These are phyloP conservation scores for Stenurella melanura DNA, from an alignment of 2,888 invertebrate species.

Conservation along the genomic window DNA sequence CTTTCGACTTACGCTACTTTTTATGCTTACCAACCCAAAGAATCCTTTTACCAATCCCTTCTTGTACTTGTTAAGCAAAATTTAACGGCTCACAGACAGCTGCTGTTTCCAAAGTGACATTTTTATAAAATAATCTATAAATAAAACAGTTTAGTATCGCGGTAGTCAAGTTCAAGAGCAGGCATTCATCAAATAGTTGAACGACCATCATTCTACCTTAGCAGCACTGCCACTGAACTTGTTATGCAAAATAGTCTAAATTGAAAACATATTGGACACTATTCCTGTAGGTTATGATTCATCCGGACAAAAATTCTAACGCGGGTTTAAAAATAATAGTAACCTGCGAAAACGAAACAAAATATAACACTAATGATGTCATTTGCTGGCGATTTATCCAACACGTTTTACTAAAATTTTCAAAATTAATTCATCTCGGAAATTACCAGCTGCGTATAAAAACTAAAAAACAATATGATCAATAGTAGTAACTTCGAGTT, in stretches of 20 bases:
- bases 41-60: too few species aligned
- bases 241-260: conserved; percentile 18
- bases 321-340: conserved; percentile 25
- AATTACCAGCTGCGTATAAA: conserved; percentile 4
- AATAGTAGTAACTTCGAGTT: neutral
- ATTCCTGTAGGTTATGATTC: conserved; percentile 18
- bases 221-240: conserved; percentile 3
- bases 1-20: too few species aligned
- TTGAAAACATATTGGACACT: neutral
- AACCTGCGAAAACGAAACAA: conserved; percentile 33
- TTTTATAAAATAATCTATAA: neutral
- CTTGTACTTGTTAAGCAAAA: too few species aligned
- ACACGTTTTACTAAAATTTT: neutral
- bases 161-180: conserved; percentile 1
- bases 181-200: neutral
- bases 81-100: neutral
- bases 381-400: conserved; percentile 30
- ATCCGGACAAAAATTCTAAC: conserved; percentile 25
- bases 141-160: neutral
- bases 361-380: conserved; percentile 38
- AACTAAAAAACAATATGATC: conserved; percentile 27
- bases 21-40: too few species aligned
- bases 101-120: neutral
- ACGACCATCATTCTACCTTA: neutral
- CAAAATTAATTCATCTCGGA: conserved; percentile 6